Base-by-base conservation (phyloP, 1,140 invertebrate genomes). In the Scaptomyza graminum region DNA sequence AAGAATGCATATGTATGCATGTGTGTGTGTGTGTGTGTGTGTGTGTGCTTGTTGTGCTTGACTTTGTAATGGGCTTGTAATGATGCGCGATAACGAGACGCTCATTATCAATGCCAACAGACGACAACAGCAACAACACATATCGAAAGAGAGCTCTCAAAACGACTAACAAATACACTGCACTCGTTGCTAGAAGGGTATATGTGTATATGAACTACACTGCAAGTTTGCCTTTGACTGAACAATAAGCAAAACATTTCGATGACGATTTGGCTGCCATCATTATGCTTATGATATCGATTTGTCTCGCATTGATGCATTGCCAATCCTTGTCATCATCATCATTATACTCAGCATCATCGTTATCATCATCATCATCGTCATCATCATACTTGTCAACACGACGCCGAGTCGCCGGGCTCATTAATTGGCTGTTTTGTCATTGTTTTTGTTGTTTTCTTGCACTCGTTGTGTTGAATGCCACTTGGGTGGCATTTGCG, bases 61-160 rank as follows among this genome's bases (percentile, higher is more conserved):
- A 75, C 57, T 74, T 57, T 73, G 63, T 62, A 74, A 72, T 67
- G 56, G 55, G 55, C 31, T 56, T 73, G 70, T 74, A 76, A 75
- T 69, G 71, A 74, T 74, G 54, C 13, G 46, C 43, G 74, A 75
- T 75, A 75, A 69, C 49, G 44, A 63, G 54, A 65, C 41, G 51
- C 50, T 62, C 63, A 72, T 66, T 59, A 66, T 57, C 31, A 66
- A 66, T 57, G 61, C 25, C 62, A 46, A 15, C 54, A 37, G 28
- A 28, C 5, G 41, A 9, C 37, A 34, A 49, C 31, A 47, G 22
- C 57, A 12, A 22, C 11, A 5, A 12, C 11, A 4, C 37, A 39
- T 34, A 15, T 28, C 0, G 12, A 54, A 16, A 39, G 51, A 18
- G 2, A 22, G 18, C 18, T 22, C 18, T 22, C 18, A 15, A n/a